A percentile compares a stretch with the other conserved stretches of the same genome.
Evolutionary conservation across 2,797 vertebrate species (phyloP).

Genomic region (Aldrovandia affinis): DNA sequence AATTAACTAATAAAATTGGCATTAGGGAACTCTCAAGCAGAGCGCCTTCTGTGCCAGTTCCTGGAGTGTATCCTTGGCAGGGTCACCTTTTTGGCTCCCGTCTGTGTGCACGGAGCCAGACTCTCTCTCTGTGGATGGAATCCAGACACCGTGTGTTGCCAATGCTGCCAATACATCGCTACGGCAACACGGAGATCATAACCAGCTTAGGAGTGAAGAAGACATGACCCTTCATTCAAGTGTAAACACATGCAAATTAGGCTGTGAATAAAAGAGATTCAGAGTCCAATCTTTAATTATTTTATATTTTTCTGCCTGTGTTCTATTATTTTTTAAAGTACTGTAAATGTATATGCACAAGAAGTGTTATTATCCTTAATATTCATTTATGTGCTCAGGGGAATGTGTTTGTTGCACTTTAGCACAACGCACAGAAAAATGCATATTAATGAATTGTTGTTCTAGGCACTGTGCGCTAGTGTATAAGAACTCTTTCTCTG

Average conservation of each 20-base stretch:
- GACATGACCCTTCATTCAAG: neutral
- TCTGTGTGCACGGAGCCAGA: neutral
- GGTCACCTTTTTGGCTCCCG: no score
- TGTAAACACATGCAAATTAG: neutral
- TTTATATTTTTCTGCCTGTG: neutral
- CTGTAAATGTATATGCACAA: no score
- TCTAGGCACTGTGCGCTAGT: neutral
- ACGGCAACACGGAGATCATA: no score
- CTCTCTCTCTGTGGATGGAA: neutral
- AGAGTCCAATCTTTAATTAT: neutral
- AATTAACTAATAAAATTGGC: no score
- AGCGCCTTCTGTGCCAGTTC: no score
- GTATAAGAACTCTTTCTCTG: neutral
- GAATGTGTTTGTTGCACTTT: neutral
- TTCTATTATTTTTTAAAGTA: no score
- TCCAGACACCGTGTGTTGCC: no score
- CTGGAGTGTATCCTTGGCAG: no score
- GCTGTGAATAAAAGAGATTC: neutral
- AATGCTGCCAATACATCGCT: no score
- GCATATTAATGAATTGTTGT: conserved; percentile 4
- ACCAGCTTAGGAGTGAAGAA: neutral
- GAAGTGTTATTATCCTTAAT: neutral
- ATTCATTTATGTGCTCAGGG: neutral
- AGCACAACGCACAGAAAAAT: neutral
- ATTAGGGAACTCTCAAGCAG: no score